phyloP scores from a whole-genome alignment of 2,888 invertebrate genomes.

The Synanthedon tipuliformis region DNA sequence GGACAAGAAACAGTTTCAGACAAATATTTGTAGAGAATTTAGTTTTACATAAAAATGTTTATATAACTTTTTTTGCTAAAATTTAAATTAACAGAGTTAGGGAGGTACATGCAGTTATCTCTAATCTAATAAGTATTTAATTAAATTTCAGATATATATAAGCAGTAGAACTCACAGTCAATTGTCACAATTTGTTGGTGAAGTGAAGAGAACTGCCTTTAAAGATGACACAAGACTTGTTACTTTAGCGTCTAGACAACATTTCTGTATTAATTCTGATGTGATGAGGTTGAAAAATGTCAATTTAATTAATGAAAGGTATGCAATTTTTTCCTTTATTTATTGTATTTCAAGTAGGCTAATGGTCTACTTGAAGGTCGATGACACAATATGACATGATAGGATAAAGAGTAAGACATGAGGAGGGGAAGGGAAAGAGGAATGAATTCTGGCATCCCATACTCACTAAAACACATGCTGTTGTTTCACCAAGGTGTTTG shows the following conservation, averaged over 20 bases:
- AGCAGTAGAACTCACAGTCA: slow-evolving; percentile 98
- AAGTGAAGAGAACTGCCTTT: slow-evolving; percentile 86
- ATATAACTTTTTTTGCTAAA: not conserved
- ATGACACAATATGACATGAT: no score
- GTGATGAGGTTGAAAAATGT: slow-evolving; percentile 80
- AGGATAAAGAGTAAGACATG: no score
- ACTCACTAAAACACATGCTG: no score
- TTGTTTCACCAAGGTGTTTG: not conserved
- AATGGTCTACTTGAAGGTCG: not conserved
- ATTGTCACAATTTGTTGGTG: slow-evolving; percentile 92
- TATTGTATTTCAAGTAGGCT: not conserved
- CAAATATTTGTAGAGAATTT: not conserved
- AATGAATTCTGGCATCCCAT: no score
- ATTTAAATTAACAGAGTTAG: not conserved
- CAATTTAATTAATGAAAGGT: slow-evolving; percentile 89
- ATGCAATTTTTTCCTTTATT: slow-evolving; percentile 7
- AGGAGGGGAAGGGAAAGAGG: no score
- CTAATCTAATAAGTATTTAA: not conserved
- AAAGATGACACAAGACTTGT: slow-evolving; percentile 77
- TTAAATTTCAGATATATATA: slow-evolving; percentile 82
- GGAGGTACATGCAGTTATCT: no score
- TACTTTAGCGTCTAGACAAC: slow-evolving; percentile 91
- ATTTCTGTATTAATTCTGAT: slow-evolving; percentile 87
- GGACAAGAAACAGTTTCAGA: no score
- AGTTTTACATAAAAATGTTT: no score